Base-by-base conservation (phyloP, 2,888 invertebrate genomes). In the Blera fallax region DNA sequence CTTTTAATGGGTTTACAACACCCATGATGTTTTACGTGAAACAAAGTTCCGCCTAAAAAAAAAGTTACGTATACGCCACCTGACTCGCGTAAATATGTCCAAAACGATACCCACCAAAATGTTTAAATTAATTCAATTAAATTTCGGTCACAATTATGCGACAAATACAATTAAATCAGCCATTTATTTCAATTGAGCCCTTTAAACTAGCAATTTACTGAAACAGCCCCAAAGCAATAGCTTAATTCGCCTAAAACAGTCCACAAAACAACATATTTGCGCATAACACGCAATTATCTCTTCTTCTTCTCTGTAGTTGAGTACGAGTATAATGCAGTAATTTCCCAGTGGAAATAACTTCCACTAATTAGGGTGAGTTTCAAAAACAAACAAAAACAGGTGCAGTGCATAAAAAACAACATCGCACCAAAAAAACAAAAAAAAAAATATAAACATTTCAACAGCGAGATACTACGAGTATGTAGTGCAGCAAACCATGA, bases 271-370 rank as follows among this genome's bases (percentile, higher is more conserved):
- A 45, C 29, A 64, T 50, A 65, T 65, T 60, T 52, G 29, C n/a
- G 29, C 2, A 32, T 43, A 32, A 52, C 67, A 60, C 58, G 76
- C 18, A 65, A 48, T 56, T 27, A 48, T 34, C 11, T 34, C 11
- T 45, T 24, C n/a, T 14, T 24, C 60, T 24, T 50, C 62, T 11
- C 18, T 18, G 10, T 29, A 24, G 14, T 16, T n/a, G n/a, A n/a
- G n/a, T n/a, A n/a, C n/a, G n/a, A 11, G 50, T 34, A 65, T 78
- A 64, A 56, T 62, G 73, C 29, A 43, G 7, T 67, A 50, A 76
- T 81, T 76, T 81, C 81, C 81, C 81, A 40, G 11, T 14, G 69
- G 81, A 81, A 64, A 76, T 69, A 64, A 34, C 29, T 48, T 69
- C 8, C 62, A 69, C 81, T 76, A 81, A 81, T 81, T 81, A 76